Evolutionary conservation across 2,113 vertebrate genomes (phyloP).

Genomic region (Paramisgurnus dabryanus): DNA sequence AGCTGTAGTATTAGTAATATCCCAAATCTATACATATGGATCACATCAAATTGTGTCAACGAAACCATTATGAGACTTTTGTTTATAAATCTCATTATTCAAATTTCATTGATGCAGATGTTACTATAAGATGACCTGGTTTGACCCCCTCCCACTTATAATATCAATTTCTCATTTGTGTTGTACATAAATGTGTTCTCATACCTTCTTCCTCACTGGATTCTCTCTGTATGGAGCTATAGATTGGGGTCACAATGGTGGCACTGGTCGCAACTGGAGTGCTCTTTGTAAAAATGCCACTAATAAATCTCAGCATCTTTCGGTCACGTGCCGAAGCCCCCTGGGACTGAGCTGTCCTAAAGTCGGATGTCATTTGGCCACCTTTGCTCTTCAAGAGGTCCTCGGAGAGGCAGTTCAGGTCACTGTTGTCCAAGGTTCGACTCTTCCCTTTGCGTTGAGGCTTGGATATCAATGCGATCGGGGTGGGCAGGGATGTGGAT

Average conservation of each 20-base stretch:
- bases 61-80: too few species aligned
- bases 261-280: conserved; percentile 74
- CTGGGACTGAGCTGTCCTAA: conserved; percentile 65
- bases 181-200: conserved; percentile 11
- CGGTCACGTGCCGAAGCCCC: conserved; percentile 86
- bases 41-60: neutral
- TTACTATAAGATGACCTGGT: neutral
- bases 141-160: neutral
- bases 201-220: conserved; percentile 82
- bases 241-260: conserved; percentile 71
- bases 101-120: neutral
- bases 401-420: conserved; percentile 83
- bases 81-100: neutral
- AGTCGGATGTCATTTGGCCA: conserved; percentile 57
- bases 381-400: conserved; percentile 72
- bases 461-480: conserved; percentile 63
- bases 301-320: conserved; percentile 97
- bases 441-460: conserved; percentile 89
- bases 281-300: conserved; percentile 95
- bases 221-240: conserved; percentile 74
- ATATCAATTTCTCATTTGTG: neutral
- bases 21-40: conserved; percentile 15
- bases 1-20: neutral
- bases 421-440: conserved; percentile 93
- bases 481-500: conserved; percentile 68